Conservation (phyloP, 2,113 vertebrate genomes). For the Glareola pratincola region DNA sequence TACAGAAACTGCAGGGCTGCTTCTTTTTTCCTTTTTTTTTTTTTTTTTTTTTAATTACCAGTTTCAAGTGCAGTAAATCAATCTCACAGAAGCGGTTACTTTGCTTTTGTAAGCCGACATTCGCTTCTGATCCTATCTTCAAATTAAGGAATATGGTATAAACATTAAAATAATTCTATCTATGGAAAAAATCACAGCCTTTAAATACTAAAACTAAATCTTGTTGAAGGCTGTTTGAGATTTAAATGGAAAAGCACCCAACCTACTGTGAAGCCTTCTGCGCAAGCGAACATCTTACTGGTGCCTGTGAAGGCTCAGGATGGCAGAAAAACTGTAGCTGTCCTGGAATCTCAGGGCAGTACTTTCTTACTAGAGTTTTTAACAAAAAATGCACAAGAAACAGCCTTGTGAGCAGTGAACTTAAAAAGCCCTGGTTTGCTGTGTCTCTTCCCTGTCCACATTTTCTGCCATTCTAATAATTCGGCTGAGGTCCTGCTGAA, state of each 20-base stretch:
- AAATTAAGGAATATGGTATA: slow-evolving; percentile 3
- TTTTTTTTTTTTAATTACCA: background rate
- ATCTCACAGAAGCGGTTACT: background rate
- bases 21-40: background rate
- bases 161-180: slow-evolving; percentile 29
- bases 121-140: slow-evolving; percentile 2
- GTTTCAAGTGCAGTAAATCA: slow-evolving; percentile 31
- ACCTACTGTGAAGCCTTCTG: background rate
- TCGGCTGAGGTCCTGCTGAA: slow-evolving; percentile 7
- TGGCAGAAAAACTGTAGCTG: background rate
- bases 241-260: background rate
- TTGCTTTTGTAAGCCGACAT: background rate
- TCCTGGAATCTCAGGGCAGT: background rate
- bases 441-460: background rate
- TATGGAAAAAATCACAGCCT: background rate
- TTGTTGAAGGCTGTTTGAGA: background rate
- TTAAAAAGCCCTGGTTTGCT: background rate
- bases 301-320: background rate
- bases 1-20: background rate
- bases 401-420: background rate
- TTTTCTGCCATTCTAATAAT: slow-evolving; percentile 13
- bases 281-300: background rate
- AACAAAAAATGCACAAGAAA: background rate
- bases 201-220: background rate
- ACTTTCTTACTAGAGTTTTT: background rate